Evolutionary conservation across 1,140 invertebrate genomes (phyloP).

Genomic region (Apis mellifera): DNA sequence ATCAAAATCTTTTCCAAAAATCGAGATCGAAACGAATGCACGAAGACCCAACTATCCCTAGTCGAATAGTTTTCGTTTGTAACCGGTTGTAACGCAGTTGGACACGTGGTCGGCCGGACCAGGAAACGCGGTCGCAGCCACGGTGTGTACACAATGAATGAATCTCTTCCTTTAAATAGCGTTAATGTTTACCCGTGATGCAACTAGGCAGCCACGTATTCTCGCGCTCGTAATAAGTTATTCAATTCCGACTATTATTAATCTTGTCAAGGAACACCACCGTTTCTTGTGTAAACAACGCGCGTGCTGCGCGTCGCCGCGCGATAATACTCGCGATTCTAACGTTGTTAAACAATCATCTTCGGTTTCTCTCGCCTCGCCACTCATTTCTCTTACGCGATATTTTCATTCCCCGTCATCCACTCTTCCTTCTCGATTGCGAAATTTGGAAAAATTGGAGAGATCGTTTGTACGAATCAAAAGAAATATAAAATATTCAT

Average conservation of each 20-base stretch:
- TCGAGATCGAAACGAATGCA: too few species aligned
- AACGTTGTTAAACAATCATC: constrained; percentile 46
- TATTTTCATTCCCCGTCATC: neutral
- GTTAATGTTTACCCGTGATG: constrained; percentile 28
- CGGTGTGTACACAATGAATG: constrained; percentile 18
- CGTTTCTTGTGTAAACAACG: constrained; percentile 38
- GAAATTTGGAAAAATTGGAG: too few species aligned
- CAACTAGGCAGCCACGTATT: constrained; percentile 31
- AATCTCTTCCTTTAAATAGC: constrained; percentile 34
- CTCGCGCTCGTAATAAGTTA: constrained; percentile 40
- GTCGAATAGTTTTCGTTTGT: neutral
- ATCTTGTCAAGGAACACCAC: constrained; percentile 58
- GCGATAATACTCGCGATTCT: constrained; percentile 42
- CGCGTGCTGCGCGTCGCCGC: constrained; percentile 30
- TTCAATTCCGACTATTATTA: constrained; percentile 53
- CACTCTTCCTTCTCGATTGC: neutral
- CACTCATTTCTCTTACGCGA: neutral
- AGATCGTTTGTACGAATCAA: too few species aligned
- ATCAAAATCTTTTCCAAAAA: too few species aligned
- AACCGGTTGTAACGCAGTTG: neutral
- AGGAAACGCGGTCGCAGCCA: neutral
- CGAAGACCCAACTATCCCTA: too few species aligned
- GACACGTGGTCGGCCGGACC: constrained; percentile 6
- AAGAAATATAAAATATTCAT: too few species aligned
- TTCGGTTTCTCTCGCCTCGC: neutral